Conservation (phyloP, 2,113 vertebrate genomes). For the Egretta garzetta region DNA sequence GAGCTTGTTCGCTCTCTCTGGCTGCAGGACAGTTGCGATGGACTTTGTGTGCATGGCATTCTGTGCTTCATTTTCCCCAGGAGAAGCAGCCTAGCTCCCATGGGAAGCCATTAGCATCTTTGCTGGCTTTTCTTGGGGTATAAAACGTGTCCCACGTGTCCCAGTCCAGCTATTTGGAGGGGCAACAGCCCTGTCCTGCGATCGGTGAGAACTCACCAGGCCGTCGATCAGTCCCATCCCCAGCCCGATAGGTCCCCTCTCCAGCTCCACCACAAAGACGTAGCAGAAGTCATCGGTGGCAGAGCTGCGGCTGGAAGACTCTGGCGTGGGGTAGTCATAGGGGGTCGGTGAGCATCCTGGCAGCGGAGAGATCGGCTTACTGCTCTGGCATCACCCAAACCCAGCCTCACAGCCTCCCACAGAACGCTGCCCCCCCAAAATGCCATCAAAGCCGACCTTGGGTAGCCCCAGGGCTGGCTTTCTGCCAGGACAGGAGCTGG, state of each 20-base stretch:
- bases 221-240: slow-evolving; percentile 97
- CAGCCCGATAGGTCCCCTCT: slow-evolving; percentile 90
- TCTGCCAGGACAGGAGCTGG: not conserved
- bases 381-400: not conserved
- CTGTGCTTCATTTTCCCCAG: not conserved
- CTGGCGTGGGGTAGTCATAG: slow-evolving; percentile 81
- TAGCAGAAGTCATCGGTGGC: slow-evolving; percentile 87
- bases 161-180: not conserved
- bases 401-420: not conserved
- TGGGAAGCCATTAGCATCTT: not conserved
- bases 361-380: not conserved
- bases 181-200: fast-evolving
- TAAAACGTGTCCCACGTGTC: fast-evolving
- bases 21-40: slow-evolving; percentile 19
- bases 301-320: slow-evolving; percentile 81
- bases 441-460: fast-evolving
- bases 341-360: slow-evolving; percentile 49
- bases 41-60: not conserved
- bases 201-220: slow-evolving; percentile 79
- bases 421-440: not conserved
- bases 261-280: slow-evolving; percentile 92
- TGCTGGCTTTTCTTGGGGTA: not conserved
- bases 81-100: not conserved
- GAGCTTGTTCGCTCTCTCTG: not conserved
- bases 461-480: not conserved